Base-by-base conservation (phyloP, 2,888 invertebrate genomes). In the Conistra vaccinii region DNA sequence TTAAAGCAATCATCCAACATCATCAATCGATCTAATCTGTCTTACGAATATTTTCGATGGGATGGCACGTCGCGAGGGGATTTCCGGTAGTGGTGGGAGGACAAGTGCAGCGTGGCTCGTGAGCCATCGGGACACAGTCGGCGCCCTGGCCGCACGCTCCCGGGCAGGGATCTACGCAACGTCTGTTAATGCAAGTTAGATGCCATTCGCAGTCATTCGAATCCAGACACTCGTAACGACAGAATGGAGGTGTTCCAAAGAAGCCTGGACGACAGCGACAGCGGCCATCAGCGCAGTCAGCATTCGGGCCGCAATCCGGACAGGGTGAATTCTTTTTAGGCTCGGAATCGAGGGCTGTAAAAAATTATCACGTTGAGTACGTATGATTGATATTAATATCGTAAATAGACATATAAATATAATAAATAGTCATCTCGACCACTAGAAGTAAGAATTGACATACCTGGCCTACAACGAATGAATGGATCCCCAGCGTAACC, bases 401-500 rank as follows among this genome's bases (percentile, higher is more conserved):
- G 45, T 55, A 66, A 35, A 35, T 57, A 35, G n/a, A n/a, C n/a
- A n/a, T 3, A 6, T 45, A 48, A 32, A 65, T 65, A n/a, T 65
- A 51, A 51, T 63, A 63, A 29, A 61, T 32, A 48, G 3, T 39
- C 39, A 69, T 39, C 39, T 42, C 29, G 42, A 62, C 23, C 7
- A 7, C 9, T 62, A 39, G 12, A 67, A 68, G n/a, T 32, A 63
- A 48, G 14, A 45, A 66, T 55, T 55, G 42, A 57, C 95, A 92
- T 96, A 98, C 98, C 97, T 94, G 92, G 93, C 85, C 95, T 94
- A 91, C 98, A 98, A 85, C 97, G 97, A 83, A 95, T 95, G 94
- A 98, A 98, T 65, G 98, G 98, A 96, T 98, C 97, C 42, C 98
- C 98, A 61, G 97, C 97, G 90, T 97, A 98, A 82, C 97, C 97